Base-by-base conservation (phyloP, 2,797 vertebrate genomes). In the Lacerta agilis region DNA sequence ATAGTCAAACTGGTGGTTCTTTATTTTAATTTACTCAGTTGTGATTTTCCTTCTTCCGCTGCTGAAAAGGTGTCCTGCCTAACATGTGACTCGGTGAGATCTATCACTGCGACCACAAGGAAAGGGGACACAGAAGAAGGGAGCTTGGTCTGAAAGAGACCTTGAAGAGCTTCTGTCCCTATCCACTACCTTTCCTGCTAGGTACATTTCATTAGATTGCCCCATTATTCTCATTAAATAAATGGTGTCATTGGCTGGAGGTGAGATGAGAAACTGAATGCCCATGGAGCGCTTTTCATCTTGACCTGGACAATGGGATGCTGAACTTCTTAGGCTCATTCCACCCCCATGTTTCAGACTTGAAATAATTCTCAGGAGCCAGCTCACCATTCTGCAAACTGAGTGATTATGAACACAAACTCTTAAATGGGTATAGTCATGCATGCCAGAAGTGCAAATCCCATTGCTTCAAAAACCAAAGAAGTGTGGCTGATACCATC, bases 211-310 rank as follows among this genome's bases (percentile, higher is more conserved):
- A 75, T 75, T 69, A 75, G n/a, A 73, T n/a, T 29, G n/a, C 41
- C 27, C 18, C 11, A 33, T 33, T 27, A n/a, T 81, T 81, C 33
- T 73, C 41, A 88, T 73, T 89, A 85, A 85, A 85, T 73, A 89
- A 81, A 76, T 55, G 78, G 79, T n/a, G 25, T 25, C 11, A 45
- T 76, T 89, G 69, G 77, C 69, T 67, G 61, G 83, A 41, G 41
- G 55, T 45, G 8, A 85, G 83, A 67, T 85, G n/a, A 88, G 38
- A 84, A 67, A 67, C 43, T 41, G 4, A n/a, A 23, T 76, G 20
- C 2, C n/a, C 13, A n/a, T 55, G 10, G n/a, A 41, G 20, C 84
- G 20, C 61, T 79, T 88, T 58, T 61, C 49, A 84, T 64, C 79
- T 43, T 38, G 69, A 75, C 69, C 79, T 73, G 25, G 61, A n/a